Evolutionary conservation across 2,888 invertebrate genomes (phyloP), one percentile per base, ranked within the genome.

Genomic region (Patella caerulea): DNA sequence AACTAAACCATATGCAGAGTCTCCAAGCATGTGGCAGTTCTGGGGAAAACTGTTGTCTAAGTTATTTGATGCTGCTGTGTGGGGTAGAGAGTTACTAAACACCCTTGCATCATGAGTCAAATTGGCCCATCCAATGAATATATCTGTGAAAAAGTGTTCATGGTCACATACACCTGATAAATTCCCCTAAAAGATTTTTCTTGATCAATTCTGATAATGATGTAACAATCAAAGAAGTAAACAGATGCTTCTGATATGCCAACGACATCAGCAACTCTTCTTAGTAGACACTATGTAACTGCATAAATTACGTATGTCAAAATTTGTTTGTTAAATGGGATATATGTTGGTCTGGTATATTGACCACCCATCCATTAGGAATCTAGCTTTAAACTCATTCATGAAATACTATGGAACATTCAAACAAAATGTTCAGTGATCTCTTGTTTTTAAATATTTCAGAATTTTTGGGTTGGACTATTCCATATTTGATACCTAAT

Each of bases 231-330:
- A n/a, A n/a, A n/a, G n/a, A n/a, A n/a, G n/a, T n/a, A 65, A 65
- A 65, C 65, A 19, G 65, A 19, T 65, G 65, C 65, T 19, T 65
- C n/a, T 7, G n/a, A 65, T 65, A 65, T 65, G 24, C 65, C 65
- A 65, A 65, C 15, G 24, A 65, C 65, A 65, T 65, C 65, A 19
- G 65, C 59, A 7, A 65, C 65, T 65, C 65, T n/a, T 19, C 7
- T 65, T 19, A 65, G 7, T 9, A 19, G 65, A 19, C 15, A n/a
- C 24, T 65, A 17, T 19, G 65, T 65, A 7, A 19, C n/a, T n/a
- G 19, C 65, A 14, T 65, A 65, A 65, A 19, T 19, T 19, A 65
- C 24, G 65, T 65, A 65, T n/a, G n/a, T 19, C 65, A 65, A 29
- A 29, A 29, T 29, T 29, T 29, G 29, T 29, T 29, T 29, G 29